phyloP scores from a whole-genome alignment of 2,888 invertebrate genomes.

The Caenorhabditis sulstoni region DNA sequence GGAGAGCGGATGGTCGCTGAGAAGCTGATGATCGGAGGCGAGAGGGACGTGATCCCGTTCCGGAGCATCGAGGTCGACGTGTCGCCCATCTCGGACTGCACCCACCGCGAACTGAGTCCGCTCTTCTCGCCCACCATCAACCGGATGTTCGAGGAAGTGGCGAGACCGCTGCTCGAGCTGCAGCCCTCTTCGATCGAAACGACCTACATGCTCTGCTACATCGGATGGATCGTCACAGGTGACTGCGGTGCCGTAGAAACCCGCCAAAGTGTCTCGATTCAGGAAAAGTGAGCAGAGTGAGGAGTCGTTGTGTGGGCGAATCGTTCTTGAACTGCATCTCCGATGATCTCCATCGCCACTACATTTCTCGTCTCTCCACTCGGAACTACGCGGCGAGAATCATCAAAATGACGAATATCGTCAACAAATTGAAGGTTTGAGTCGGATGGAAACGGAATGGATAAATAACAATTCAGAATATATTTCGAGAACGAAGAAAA shows the following conservation, averaged over 20 bases:
- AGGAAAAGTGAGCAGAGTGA: neutral
- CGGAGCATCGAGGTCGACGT: neutral
- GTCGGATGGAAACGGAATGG: neutral
- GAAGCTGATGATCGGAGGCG: too few relatives aligned
- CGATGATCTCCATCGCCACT: neutral
- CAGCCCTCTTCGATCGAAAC: conserved; percentile 17
- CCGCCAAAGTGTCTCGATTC: too few relatives aligned
- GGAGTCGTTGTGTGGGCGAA: too few relatives aligned
- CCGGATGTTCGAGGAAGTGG: conserved; percentile 28
- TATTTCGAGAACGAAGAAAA: neutral
- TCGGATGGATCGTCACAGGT: neutral
- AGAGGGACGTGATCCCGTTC: neutral
- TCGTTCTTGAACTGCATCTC: neutral
- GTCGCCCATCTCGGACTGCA: neutral
- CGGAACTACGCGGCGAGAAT: neutral
- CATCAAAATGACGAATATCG: neutral
- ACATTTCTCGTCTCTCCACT: neutral
- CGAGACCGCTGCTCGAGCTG: conserved; percentile 26
- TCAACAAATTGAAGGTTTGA: neutral
- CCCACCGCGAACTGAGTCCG: neutral
- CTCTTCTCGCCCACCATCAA: conserved; percentile 34
- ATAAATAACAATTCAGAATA: neutral
- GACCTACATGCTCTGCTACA: conserved; percentile 34
- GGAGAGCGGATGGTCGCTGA: too few relatives aligned
- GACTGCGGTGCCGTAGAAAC: too few relatives aligned